Evolutionary conservation across 2,888 invertebrate genomes (phyloP).

Genomic region (Colletes collaris): DNA sequence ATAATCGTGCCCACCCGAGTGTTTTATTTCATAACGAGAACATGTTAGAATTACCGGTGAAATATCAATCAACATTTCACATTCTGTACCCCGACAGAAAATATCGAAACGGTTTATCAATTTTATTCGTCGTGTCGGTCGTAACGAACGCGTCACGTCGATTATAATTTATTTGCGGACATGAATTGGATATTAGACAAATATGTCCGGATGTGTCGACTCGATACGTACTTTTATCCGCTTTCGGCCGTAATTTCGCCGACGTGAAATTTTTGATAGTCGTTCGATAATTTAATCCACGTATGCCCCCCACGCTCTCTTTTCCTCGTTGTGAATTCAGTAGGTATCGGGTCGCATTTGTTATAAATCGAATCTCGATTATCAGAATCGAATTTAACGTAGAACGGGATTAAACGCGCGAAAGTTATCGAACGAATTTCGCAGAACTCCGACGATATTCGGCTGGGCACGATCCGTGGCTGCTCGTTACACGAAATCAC

Average conservation of each 20-base stretch:
- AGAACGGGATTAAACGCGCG: slow-evolving; percentile 11
- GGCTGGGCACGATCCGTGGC: not conserved
- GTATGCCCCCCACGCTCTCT: not conserved
- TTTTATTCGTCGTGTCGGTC: no score
- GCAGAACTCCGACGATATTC: not conserved
- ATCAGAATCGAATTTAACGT: slow-evolving; percentile 18
- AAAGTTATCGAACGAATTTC: slow-evolving; percentile 7
- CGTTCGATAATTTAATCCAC: slow-evolving; percentile 23
- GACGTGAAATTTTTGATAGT: slow-evolving; percentile 4
- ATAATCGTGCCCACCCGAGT: no score
- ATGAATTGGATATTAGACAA: slow-evolving; percentile 21
- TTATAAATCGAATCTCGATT: slow-evolving; percentile 37
- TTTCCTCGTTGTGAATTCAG: slow-evolving; percentile 12
- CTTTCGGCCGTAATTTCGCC: not conserved
- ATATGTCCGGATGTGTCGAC: not conserved
- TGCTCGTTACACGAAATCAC: slow-evolving; percentile 7
- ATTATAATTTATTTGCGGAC: slow-evolving; percentile 10
- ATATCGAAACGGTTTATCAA: slow-evolving; percentile 2
- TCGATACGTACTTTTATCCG: slow-evolving; percentile 7
- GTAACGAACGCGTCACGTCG: no score
- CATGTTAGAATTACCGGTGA: no score
- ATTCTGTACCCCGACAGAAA: not conserved
- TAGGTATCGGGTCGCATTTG: slow-evolving; percentile 23
- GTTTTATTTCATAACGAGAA: no score
- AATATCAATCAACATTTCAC: no score